Conservation (phyloP, 2,888 invertebrate genomes). For the Stenodera caucasica region DNA sequence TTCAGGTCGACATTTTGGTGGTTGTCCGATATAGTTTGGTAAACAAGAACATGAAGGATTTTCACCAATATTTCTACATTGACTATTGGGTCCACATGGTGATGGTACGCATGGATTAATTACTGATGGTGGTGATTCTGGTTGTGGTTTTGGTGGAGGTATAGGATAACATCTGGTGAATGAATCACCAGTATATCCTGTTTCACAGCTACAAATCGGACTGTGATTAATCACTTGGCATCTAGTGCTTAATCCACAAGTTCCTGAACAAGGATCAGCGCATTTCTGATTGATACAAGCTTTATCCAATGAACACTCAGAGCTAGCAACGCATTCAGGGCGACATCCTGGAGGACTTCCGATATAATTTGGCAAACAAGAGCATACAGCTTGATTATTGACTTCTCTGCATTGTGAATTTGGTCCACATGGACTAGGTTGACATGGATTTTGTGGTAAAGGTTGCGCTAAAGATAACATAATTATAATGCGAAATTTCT, state of each 20-base stretch:
- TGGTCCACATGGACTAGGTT: slow-evolving; percentile 76
- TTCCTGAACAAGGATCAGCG: slow-evolving; percentile 68
- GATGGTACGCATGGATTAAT: slow-evolving; percentile 52
- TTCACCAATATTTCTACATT: slow-evolving; percentile 68
- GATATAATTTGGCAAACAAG: slow-evolving; percentile 48
- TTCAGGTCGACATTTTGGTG: slow-evolving; percentile 63
- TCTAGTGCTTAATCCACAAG: slow-evolving; percentile 67
- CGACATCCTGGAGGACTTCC: slow-evolving; percentile 58
- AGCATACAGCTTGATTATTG: slow-evolving; percentile 50
- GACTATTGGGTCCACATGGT: slow-evolving; percentile 55
- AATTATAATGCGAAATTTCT: slow-evolving; percentile 14
- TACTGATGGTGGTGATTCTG: slow-evolving; percentile 23
- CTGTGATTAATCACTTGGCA: slow-evolving; percentile 72
- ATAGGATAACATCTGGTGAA: slow-evolving; percentile 49
- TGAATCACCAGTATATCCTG: slow-evolving; percentile 69
- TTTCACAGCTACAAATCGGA: slow-evolving; percentile 71
- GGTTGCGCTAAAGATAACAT: slow-evolving; percentile 26
- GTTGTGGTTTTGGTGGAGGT: slow-evolving; percentile 37
- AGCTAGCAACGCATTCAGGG: slow-evolving; percentile 67
- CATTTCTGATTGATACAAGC: slow-evolving; percentile 73
- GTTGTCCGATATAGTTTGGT: slow-evolving; percentile 68
- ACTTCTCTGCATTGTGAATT: slow-evolving; percentile 70
- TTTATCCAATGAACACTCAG: slow-evolving; percentile 66
- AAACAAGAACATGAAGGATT: slow-evolving; percentile 75
- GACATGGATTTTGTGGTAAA: slow-evolving; percentile 62